phyloP scores from a whole-genome alignment of 2,888 invertebrate species.

The Sinotaia quadrata region DNA sequence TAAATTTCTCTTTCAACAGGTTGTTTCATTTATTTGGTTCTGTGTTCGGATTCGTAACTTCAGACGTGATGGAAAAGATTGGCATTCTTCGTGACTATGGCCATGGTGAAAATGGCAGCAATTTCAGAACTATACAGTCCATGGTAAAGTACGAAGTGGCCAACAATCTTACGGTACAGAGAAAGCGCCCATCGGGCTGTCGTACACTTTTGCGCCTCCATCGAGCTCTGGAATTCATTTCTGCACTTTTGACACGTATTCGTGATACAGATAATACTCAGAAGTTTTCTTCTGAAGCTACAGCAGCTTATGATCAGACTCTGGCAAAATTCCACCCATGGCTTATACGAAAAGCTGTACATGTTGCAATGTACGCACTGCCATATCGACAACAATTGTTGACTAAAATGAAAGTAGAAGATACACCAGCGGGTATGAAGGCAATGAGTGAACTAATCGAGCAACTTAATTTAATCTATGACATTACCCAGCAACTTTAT shows the following conservation, averaged over 20 bases:
- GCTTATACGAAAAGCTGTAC: conserved; percentile 79
- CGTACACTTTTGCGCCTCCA: conserved; percentile 91
- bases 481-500: conserved; percentile 83
- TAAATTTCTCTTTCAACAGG: conserved; percentile 77
- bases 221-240: conserved; percentile 92
- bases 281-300: conserved; percentile 75
- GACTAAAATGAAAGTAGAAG: conserved; percentile 63
- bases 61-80: conserved; percentile 90
- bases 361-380: conserved; percentile 89
- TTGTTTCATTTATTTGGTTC: conserved; percentile 91
- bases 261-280: conserved; percentile 66
- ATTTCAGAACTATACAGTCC: conserved; percentile 81
- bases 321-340: conserved; percentile 91
- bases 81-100: conserved; percentile 81
- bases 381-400: conserved; percentile 82
- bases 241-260: conserved; percentile 84
- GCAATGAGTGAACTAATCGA: conserved; percentile 83
- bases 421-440: conserved; percentile 75
- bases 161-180: conserved; percentile 75
- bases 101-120: conserved; percentile 53
- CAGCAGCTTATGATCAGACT: conserved; percentile 86
- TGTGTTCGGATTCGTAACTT: conserved; percentile 92
- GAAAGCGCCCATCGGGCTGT: conserved; percentile 81
- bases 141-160: conserved; percentile 90
- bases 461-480: conserved; percentile 82